Evolutionary conservation across 2,888 invertebrate species (phyloP).

Genomic region (Rhorus exstirpatorius): DNA sequence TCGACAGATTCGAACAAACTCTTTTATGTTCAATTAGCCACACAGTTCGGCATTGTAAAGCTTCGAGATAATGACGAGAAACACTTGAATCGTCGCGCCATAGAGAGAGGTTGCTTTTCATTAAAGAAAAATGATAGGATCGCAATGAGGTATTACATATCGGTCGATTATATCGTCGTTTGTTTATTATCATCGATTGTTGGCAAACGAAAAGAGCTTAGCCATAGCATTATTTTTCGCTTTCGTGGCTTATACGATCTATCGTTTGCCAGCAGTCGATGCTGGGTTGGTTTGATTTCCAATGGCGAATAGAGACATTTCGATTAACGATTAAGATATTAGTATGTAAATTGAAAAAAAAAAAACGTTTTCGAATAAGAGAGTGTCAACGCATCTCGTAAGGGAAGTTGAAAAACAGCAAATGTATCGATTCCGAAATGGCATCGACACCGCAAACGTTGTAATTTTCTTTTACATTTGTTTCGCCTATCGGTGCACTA

Average conservation of each 20-base stretch:
- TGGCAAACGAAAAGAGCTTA: neutral
- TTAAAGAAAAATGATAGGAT: slow-evolving; percentile 56
- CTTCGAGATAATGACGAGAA: slow-evolving; percentile 29
- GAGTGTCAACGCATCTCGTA: neutral
- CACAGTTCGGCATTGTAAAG: slow-evolving; percentile 23
- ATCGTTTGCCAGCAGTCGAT: neutral
- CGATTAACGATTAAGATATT: neutral
- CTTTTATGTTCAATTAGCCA: slow-evolving; percentile 51
- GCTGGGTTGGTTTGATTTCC: slow-evolving; percentile 3
- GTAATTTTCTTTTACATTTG: slow-evolving; percentile 65
- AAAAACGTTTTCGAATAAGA: neutral
- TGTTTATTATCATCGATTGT: slow-evolving; percentile 13
- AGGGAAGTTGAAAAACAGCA: slow-evolving; percentile 12
- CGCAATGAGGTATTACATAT: slow-evolving; percentile 1
- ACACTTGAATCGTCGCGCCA: slow-evolving; percentile 33
- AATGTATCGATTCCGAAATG: slow-evolving; percentile 53
- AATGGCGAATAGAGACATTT: slow-evolving; percentile 47
- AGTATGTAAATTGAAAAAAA: slow-evolving; percentile 13
- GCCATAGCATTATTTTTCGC: neutral
- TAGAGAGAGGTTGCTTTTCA: slow-evolving; percentile 34
- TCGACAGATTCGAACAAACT: slow-evolving; percentile 34
- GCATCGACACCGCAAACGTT: slow-evolving; percentile 46
- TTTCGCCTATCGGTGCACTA: slow-evolving; percentile 65
- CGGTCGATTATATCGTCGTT: slow-evolving; percentile 26
- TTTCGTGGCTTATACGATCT: neutral